Base-by-base conservation (phyloP, 2,888 invertebrate genomes). In the Amiota communis region DNA sequence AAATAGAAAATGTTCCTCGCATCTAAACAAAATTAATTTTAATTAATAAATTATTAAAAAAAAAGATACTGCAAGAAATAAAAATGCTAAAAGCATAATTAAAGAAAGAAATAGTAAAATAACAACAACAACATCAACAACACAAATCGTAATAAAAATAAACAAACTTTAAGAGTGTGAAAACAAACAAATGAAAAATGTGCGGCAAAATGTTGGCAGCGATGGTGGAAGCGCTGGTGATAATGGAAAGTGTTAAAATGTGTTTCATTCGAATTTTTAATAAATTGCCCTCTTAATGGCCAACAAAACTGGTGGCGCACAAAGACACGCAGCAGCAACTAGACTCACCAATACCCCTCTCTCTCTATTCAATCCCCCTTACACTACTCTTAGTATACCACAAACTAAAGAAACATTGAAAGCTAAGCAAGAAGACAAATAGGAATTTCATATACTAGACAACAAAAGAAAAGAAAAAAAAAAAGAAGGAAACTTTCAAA, bases 181-280 rank as follows among this genome's bases (percentile, higher is more conserved):
- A 70, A 36, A 36, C 36, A 36, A 36, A 36, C 36, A 36, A 36
- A 36, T 36, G 36, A 36, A 36, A 56, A 56, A 56, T 69, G 56
- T 20, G 51, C 67, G 67, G 48, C 67, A 15, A 47, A 65, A 9
- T 49, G 36, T 56, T 53, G 8, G n/a, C 23, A 23, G 64, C 12
- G 13, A n/a, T 47, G 17, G 61, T 61, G 51, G 20, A 51, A 36
- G n/a, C 11, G 3, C 9, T 49, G 36, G 20, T 53, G 23, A 49
- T 6, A 61, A 70, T 61, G 13, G 59, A 59, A 70, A 61, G 70
- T n/a, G 70, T 70, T 61, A 59, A 70, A 15, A 63, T 56, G 72
- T 61, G 70, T 68, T 75, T 36, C 48, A 69, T 68, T 68, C 70
- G 73, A 77, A 78, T 72, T 78, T 75, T 78, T 76, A 73, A 72